These are phyloP conservation scores for Acleris emargana DNA, from an alignment of 2,888 invertebrate species.

Conservation along the genomic window DNA sequence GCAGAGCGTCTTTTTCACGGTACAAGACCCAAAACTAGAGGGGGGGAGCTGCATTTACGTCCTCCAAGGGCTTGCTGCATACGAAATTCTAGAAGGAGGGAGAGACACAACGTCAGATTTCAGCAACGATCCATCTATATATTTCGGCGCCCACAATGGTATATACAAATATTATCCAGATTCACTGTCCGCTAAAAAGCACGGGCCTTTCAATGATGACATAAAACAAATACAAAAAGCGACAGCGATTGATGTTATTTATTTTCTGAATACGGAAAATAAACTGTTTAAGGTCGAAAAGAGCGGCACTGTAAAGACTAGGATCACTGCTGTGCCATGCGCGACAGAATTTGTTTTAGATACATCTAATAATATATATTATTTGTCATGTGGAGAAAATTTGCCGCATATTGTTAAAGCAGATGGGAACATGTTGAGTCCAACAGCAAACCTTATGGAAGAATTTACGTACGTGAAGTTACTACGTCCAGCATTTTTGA, in stretches of 20 bases:
- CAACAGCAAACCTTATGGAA: conserved; percentile 52
- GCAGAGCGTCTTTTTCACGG: conserved; percentile 66
- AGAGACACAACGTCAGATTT: conserved; percentile 66
- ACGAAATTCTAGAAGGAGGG: conserved; percentile 66
- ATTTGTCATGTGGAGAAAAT: conserved; percentile 55
- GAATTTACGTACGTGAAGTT: conserved; percentile 58
- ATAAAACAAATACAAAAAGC: conserved; percentile 68
- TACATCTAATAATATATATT: conserved; percentile 67
- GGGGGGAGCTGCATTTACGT: conserved; percentile 69
- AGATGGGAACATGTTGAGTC: conserved; percentile 47
- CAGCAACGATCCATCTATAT: conserved; percentile 52
- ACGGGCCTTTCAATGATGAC: conserved; percentile 59
- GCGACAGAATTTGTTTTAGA: conserved; percentile 69
- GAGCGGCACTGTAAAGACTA: conserved; percentile 56
- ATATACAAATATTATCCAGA: conserved; percentile 60
- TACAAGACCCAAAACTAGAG: conserved; percentile 56
- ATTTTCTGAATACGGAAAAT: conserved; percentile 52
- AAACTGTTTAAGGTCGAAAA: conserved; percentile 59
- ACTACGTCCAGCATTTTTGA: conserved; percentile 64
- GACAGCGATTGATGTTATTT: conserved; percentile 59
- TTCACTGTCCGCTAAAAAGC: conserved; percentile 61
- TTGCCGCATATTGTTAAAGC: conserved; percentile 55
- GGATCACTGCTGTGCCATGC: conserved; percentile 51
- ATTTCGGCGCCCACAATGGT: conserved; percentile 63
- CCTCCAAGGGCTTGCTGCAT: conserved; percentile 66